Percentiles rank a stretch among this genome's conserved stretches.
Evolutionary conservation across 2,113 vertebrate genomes (phyloP).

Genomic region (Ammospiza nelsoni): DNA sequence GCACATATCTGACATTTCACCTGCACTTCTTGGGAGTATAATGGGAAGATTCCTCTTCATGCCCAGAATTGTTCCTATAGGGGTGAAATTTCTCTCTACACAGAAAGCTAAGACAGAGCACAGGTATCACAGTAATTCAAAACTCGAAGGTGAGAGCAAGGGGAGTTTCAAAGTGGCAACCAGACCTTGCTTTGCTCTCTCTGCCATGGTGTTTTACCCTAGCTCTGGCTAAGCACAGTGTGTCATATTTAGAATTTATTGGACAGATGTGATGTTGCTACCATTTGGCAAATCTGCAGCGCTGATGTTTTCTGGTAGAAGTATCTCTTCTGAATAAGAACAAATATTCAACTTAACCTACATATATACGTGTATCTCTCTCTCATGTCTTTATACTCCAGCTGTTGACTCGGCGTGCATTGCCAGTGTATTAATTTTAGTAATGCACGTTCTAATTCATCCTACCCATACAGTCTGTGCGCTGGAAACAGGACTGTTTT

Average conservation of each 20-base stretch:
- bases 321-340: background rate
- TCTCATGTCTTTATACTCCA: conserved; percentile 47
- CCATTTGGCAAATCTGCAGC: background rate
- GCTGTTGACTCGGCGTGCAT: conserved; percentile 60
- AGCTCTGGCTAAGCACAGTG: background rate
- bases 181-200: background rate
- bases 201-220: background rate
- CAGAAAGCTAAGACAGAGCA: background rate
- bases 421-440: conserved; percentile 69
- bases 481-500: conserved; percentile 76
- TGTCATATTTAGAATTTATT: background rate
- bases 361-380: background rate
- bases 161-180: background rate
- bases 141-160: background rate
- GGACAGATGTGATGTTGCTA: background rate
- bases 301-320: background rate
- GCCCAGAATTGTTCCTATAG: background rate
- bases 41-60: background rate
- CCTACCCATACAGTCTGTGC: conserved; percentile 75
- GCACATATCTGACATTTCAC: background rate
- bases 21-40: background rate
- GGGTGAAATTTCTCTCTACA: background rate
- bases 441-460: conserved; percentile 75
- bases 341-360: background rate
- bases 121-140: background rate